These are phyloP conservation scores for Megalurothrips usitatus DNA, from an alignment of 2,888 invertebrate genomes.

Conservation along the genomic window DNA sequence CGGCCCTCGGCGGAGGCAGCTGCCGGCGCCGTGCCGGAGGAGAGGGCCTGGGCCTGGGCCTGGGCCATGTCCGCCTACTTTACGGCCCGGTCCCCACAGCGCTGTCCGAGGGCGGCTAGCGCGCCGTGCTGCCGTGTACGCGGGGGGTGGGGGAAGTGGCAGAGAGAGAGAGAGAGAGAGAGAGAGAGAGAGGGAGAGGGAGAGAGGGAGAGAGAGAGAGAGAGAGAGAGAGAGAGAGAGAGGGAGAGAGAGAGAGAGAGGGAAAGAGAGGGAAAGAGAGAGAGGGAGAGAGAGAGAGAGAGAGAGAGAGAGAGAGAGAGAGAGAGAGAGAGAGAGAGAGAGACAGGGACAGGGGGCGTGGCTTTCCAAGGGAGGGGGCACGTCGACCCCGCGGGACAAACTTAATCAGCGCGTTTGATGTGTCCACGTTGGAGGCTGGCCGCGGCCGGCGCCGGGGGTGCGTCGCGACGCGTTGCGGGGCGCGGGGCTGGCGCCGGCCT, in stretches of 20 bases:
- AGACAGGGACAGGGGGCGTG: neutral
- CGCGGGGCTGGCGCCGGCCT: neutral
- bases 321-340: slow-evolving; percentile 29
- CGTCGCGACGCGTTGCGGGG: too few relatives aligned
- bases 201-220: too few relatives aligned
- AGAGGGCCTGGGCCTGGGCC: neutral
- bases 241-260: slow-evolving; percentile 25
- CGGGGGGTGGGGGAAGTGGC: neutral
- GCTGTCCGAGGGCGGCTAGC: neutral
- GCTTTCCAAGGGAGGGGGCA: neutral
- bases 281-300: slow-evolving; percentile 26
- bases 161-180: too few relatives aligned
- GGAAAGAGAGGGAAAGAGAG: slow-evolving; percentile 14
- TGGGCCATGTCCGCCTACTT: neutral
- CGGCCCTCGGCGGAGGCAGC: neutral
- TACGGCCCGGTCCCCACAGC: neutral
- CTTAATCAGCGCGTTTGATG: slow-evolving; percentile 27
- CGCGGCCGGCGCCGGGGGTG: too few relatives aligned
- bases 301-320: slow-evolving; percentile 23
- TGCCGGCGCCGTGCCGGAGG: neutral
- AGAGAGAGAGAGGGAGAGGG: neutral
- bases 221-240: too few relatives aligned
- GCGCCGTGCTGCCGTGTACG: neutral
- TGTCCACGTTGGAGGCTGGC: neutral
- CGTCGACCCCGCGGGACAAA: slow-evolving; percentile 3